Evolutionary conservation across 2,797 vertebrate species (phyloP), one percentile per base, ranked within the genome.

Genomic region (Sciaenops ocellatus): DNA sequence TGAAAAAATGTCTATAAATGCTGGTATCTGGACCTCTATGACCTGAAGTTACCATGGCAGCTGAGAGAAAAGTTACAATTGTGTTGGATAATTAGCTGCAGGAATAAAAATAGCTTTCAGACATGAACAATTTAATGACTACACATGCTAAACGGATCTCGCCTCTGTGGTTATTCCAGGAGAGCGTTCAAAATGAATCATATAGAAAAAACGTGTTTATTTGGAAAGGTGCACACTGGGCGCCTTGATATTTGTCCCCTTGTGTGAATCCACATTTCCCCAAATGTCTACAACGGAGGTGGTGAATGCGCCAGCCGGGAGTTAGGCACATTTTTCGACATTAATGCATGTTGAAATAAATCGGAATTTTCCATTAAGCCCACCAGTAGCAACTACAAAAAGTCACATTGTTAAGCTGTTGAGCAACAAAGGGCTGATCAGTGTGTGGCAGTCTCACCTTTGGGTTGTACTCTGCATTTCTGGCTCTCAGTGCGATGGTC

Each of bases 381-480:
- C 8, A 44, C 10, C 3, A 10, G 3, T 5, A 52, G 7, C 34
- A 51, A 44, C 4, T 18, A n/a, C 34, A 56, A 62, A 54, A 38
- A 30, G 11, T 20, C 30, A 2, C 18, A 65, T 3, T 62, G 15
- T 26, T 67, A 24, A 48, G 52, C 59, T 57, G 26, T 20, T 57
- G 51, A 51, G 26, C 59, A 59, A 42, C 67, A 56, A 4, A 52
- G 13, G 61, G 34, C 16, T 7, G 26, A 73, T 55, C 11, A 6
- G 30, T 28, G n/a, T 30, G 1, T 16, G 1, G 7, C 28, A 38
- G 9, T 48, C 95, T 96, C 91, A 99, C 98, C 97, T 99, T 99
- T 78, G 98, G 98, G 89, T 99, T 99, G 92, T 99, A 99, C 77
- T 99, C 98, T 82, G 98, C 98, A 92, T 99, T 99, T 93, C 98